Conservation (phyloP, 2,113 vertebrate genomes). For the Phocoena phocoena region DNA sequence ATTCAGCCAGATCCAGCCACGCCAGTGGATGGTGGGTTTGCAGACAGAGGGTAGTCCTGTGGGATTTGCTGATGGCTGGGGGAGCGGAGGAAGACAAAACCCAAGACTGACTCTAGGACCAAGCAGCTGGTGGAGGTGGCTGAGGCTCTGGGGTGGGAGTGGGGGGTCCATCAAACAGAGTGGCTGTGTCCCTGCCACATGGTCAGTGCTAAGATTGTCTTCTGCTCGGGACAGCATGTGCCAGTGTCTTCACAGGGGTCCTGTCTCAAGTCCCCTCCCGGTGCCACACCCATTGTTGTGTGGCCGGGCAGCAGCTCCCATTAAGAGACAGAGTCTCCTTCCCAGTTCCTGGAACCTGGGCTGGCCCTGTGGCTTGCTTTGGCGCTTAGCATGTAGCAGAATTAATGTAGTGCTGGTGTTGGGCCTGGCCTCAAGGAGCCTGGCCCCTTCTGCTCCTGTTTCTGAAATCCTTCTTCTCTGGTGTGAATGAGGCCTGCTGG, state of each 20-base stretch:
- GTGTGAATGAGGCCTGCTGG: too few relatives aligned
- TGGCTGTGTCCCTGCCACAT: too few relatives aligned
- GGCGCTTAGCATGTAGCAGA: background rate
- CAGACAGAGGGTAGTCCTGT: too few relatives aligned
- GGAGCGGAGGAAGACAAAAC: background rate
- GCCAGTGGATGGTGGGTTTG: accelerated
- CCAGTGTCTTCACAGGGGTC: too few relatives aligned
- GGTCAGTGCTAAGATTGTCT: too few relatives aligned
- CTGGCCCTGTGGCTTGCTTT: background rate
- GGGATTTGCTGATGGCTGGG: background rate
- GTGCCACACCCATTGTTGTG: too few relatives aligned
- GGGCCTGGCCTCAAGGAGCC: background rate
- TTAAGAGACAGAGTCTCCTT: background rate
- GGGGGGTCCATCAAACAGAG: background rate
- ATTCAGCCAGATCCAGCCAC: background rate
- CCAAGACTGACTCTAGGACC: background rate
- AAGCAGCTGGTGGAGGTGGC: too few relatives aligned
- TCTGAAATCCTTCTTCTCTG: background rate
- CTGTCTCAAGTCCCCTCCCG: background rate
- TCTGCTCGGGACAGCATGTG: background rate
- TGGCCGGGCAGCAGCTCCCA: too few relatives aligned
- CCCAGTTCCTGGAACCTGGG: background rate
- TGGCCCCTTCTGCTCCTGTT: background rate
- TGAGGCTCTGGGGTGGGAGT: background rate
- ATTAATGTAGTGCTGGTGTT: background rate